Evolutionary conservation across 1,140 invertebrate species (phyloP).

Genomic region (Aphaenogaster rudis): DNA sequence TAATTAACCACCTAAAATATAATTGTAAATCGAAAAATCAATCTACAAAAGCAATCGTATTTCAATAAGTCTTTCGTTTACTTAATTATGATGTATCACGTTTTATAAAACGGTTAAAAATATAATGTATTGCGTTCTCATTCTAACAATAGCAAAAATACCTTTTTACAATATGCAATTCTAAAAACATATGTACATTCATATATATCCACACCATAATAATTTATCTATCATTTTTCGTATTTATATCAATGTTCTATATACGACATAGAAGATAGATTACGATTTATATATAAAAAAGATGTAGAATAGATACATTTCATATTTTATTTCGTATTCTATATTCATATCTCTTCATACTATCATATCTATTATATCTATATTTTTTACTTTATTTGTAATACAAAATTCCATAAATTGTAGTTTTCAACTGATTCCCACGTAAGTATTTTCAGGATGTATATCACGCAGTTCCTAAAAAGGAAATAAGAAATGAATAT

Average conservation of each 20-base stretch:
- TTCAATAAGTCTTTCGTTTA: neutral
- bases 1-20: neutral
- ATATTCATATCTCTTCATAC: slow-evolving; percentile 18
- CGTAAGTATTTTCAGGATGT: slow-evolving; percentile 76
- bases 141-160: slow-evolving; percentile 27
- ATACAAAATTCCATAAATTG: slow-evolving; percentile 11
- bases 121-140: neutral
- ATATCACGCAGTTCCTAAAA: slow-evolving; percentile 81
- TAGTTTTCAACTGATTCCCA: slow-evolving; percentile 79
- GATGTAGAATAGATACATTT: slow-evolving; percentile 8
- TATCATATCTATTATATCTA: neutral
- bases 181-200: slow-evolving; percentile 13
- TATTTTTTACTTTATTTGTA: slow-evolving; percentile 8
- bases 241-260: slow-evolving; percentile 21
- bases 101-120: slow-evolving; percentile 12
- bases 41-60: neutral
- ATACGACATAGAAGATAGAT: slow-evolving; percentile 16
- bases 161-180: neutral
- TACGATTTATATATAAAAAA: slow-evolving; percentile 15
- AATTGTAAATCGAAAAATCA: neutral
- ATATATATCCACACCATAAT: slow-evolving; percentile 20
- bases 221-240: slow-evolving; percentile 5
- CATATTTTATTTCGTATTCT: slow-evolving; percentile 7
- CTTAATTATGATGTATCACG: neutral
- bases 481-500: slow-evolving; percentile 2